Evolutionary conservation across 1,140 invertebrate species (phyloP).

Genomic region (Leptoteleia sp.): DNA sequence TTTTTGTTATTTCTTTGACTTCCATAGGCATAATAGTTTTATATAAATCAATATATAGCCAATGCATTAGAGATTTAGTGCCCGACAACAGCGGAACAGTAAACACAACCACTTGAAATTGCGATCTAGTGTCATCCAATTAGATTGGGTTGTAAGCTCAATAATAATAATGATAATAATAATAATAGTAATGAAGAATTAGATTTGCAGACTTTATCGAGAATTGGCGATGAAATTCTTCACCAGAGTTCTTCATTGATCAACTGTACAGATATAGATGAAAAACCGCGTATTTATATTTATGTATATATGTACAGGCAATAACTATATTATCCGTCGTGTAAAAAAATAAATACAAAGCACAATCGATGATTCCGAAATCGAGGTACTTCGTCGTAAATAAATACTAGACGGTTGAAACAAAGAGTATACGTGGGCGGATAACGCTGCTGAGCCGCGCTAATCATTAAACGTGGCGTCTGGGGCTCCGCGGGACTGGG

Average conservation of each 20-base stretch:
- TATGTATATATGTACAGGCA: constrained; percentile 54
- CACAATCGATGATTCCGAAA: constrained; percentile 42
- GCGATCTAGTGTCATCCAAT: too few relatives aligned
- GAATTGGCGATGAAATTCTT: background rate
- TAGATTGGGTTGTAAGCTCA: too few relatives aligned
- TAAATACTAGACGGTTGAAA: constrained; percentile 56
- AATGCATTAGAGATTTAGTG: too few relatives aligned
- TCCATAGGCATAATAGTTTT: too few relatives aligned
- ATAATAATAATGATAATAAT: too few relatives aligned
- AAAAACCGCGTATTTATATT: constrained; percentile 37
- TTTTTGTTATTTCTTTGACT: too few relatives aligned
- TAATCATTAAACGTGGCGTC: constrained; percentile 38
- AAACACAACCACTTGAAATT: too few relatives aligned
- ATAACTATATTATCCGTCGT: constrained; percentile 44
- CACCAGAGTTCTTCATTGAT: constrained; percentile 1
- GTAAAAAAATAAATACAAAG: constrained; percentile 68
- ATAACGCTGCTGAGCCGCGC: constrained; percentile 57
- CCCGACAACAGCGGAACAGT: too few relatives aligned
- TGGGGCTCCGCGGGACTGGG: constrained; percentile 9
- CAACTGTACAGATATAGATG: constrained; percentile 42
- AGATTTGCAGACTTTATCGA: too few relatives aligned
- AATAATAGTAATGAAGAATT: too few relatives aligned
- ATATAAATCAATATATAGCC: too few relatives aligned
- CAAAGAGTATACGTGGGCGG: constrained; percentile 39
- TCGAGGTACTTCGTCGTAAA: constrained; percentile 47